Evolutionary conservation across 1,140 invertebrate species (phyloP).

Genomic region (Lepidostoma basale): DNA sequence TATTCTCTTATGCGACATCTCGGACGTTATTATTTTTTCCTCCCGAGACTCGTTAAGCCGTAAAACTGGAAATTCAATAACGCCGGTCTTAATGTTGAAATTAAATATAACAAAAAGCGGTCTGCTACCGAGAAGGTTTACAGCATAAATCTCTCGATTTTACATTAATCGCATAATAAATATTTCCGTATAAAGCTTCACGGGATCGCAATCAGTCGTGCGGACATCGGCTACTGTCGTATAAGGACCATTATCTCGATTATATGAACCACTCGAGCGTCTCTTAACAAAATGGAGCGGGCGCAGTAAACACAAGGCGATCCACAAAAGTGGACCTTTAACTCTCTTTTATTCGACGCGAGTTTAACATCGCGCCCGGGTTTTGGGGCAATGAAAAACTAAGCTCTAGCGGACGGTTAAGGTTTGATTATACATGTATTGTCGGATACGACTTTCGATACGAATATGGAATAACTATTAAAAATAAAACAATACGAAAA

Average conservation of each 20-base stretch:
- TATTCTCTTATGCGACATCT: no score
- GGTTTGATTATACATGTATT: no score
- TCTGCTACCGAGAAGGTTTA: slow-evolving; percentile 10
- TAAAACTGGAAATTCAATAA: slow-evolving; percentile 11
- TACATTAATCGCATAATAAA: slow-evolving; percentile 29
- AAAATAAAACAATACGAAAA: no score
- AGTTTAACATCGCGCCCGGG: no score
- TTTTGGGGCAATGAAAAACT: no score
- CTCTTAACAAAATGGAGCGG: slow-evolving; percentile 27
- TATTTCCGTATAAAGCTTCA: slow-evolving; percentile 27
- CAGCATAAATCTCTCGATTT: slow-evolving; percentile 31
- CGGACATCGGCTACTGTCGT: slow-evolving; percentile 28
- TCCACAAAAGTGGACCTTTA: slow-evolving; percentile 6
- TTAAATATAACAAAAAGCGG: slow-evolving; percentile 11
- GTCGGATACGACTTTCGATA: no score
- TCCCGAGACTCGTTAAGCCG: neutral
- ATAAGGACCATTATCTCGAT: slow-evolving; percentile 36
- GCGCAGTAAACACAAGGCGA: neutral
- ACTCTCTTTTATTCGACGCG: no score
- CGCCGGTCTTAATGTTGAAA: neutral
- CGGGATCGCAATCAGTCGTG: slow-evolving; percentile 29
- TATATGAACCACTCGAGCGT: slow-evolving; percentile 34
- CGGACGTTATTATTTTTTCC: no score
- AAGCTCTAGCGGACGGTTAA: no score
- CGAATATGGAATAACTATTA: no score